Percentiles rank a stretch among this genome's conserved stretches.
Evolutionary conservation across 92 coral and sea anemone genomes (phyloP).

Genomic region (Palythoa grandiflora): DNA sequence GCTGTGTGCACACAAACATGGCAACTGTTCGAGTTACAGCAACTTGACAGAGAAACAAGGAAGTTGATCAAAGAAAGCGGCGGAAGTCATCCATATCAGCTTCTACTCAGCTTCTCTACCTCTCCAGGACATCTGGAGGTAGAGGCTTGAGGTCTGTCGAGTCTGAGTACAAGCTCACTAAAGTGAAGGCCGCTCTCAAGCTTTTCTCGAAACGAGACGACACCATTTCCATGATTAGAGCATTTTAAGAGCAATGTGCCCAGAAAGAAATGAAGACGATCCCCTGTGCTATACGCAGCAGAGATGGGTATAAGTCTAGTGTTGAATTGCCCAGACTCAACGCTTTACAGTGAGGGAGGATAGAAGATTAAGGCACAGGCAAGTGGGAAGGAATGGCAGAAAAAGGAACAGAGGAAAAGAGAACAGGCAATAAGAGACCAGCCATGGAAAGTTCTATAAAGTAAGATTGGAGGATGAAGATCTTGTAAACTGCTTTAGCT

Average conservation of each 20-base stretch:
- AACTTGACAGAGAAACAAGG: no score
- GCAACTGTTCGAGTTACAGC: not conserved
- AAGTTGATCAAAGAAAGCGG: not conserved
- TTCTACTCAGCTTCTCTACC: not conserved
- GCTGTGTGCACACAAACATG: not conserved
- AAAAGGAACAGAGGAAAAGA: no score
- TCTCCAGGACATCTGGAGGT: not conserved
- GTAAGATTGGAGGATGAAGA: not conserved
- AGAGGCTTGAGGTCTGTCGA: not conserved
- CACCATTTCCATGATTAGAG: not conserved
- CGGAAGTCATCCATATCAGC: not conserved
- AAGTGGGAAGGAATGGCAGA: no score
- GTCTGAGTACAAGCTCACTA: no score
- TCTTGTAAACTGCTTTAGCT: not conserved
- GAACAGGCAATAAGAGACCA: not conserved
- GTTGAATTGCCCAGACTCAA: not conserved
- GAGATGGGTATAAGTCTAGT: not conserved
- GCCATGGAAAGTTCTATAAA: not conserved
- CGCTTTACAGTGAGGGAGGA: not conserved
- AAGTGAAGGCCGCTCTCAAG: not conserved
- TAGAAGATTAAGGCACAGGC: no score
- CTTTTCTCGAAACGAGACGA: not conserved
- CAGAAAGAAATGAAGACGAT: not conserved
- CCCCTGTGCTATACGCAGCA: not conserved
- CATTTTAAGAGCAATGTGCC: not conserved